phyloP scores from a whole-genome alignment of 1,140 invertebrate genomes.

The Drosophila triauraria region DNA sequence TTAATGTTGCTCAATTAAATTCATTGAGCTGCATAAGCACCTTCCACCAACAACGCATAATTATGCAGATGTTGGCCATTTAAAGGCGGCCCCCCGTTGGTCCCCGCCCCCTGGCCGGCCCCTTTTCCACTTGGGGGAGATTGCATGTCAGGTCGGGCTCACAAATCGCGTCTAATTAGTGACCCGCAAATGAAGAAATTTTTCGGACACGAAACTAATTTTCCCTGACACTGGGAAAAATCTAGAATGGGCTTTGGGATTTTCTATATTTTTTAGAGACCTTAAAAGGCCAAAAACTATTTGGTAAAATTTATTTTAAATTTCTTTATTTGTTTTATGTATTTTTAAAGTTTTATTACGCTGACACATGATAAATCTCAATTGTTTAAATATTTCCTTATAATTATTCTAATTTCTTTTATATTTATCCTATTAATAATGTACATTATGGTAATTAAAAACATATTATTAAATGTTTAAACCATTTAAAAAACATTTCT shows the following conservation, averaged over 20 bases:
- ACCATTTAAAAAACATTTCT: no score
- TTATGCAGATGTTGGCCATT: constrained; percentile 55
- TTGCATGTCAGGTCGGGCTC: constrained; percentile 40
- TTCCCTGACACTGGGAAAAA: constrained; percentile 15
- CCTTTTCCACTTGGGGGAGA: constrained; percentile 22
- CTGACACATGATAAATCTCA: no score
- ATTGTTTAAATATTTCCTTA: background rate
- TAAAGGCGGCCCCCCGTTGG: constrained; percentile 16
- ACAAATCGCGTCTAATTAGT: constrained; percentile 55
- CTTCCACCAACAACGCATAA: constrained; percentile 48
- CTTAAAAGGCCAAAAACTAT: background rate
- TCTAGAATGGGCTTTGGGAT: background rate
- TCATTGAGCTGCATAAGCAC: constrained; percentile 55
- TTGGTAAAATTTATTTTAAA: background rate
- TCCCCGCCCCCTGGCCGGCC: background rate
- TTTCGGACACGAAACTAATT: constrained; percentile 44
- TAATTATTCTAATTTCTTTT: background rate
- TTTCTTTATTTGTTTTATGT: no score
- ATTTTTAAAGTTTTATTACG: no score
- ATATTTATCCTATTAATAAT: no score
- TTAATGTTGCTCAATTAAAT: constrained; percentile 52
- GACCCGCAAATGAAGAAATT: constrained; percentile 55
- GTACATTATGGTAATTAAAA: no score
- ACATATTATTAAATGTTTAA: no score
- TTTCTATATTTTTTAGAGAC: background rate